Percentiles rank a stretch among this genome's conserved stretches.
These are phyloP conservation scores for Gobio gobio DNA, from an alignment of 2,113 vertebrate genomes.

Conservation along the genomic window DNA sequence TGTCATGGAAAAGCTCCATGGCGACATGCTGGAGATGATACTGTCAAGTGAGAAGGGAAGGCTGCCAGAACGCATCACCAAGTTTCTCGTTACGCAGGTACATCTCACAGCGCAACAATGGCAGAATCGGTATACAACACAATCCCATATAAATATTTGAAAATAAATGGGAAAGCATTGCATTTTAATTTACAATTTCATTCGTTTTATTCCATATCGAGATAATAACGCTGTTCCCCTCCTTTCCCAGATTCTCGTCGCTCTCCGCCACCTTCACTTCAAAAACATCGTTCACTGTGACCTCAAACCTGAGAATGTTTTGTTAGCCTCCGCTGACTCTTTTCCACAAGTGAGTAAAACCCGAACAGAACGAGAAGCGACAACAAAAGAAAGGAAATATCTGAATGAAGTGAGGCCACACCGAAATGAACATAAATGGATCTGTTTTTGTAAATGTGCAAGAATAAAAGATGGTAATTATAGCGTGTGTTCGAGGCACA, in stretches of 20 bases:
- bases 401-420: constrained; percentile 33
- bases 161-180: neutral
- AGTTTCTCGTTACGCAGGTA: constrained; percentile 97
- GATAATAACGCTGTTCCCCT: neutral
- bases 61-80: constrained; percentile 94
- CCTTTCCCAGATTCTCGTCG: constrained; percentile 87
- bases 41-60: constrained; percentile 97
- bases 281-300: constrained; percentile 99
- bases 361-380: constrained; percentile 7
- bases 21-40: constrained; percentile 99
- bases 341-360: constrained; percentile 87
- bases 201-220: neutral
- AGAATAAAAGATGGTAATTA: constrained; percentile 57
- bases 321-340: constrained; percentile 92
- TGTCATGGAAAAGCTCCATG: constrained; percentile 99
- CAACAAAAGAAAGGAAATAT: constrained; percentile 36
- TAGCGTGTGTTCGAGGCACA: constrained; percentile 41
- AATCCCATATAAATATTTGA: neutral
- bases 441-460: constrained; percentile 54
- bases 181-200: neutral
- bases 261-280: constrained; percentile 96
- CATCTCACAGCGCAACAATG: constrained; percentile 40
- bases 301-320: constrained; percentile 96
- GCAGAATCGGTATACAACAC: neutral
- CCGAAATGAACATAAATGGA: constrained; percentile 53